Evolutionary conservation across 2,113 vertebrate genomes (phyloP), one percentile per base, ranked within the genome.

Genomic region (Mungos mungo): DNA sequence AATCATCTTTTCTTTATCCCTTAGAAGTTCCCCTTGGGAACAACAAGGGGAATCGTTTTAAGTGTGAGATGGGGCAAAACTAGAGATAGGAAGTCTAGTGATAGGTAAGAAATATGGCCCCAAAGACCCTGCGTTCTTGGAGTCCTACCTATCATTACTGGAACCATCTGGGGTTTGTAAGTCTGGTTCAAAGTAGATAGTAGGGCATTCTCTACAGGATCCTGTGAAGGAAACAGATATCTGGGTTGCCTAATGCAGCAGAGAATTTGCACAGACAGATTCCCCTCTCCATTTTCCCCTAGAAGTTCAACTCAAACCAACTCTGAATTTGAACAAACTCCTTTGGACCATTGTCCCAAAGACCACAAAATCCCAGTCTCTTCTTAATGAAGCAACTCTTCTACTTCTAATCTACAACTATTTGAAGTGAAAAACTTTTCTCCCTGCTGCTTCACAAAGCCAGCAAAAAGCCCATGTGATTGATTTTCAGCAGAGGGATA

Each of bases 401-500:
- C 57, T 19, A 47, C 21, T 57, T 95, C 54, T 69, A 27, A 12
- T 72, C 31, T 27, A 9, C 35, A 88, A 68, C 38, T 72, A 27
- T 57, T 33, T 71, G 21, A 35, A 94, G n/a, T 76, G 81, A 87
- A 88, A 80, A 50, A 19, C 92, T 79, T 63, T 57, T n/a, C 38
- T 90, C 47, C 54, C 38, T 33, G 86, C 77, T 65, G 14, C 85
- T 93, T 83, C 69, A 81, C 21, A 81, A 90, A 95, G 68, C 11
- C 83, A 69, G 45, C 29, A 19, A 54, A 57, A 81, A 79, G n/a
- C 13, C 89, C 35, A 74, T 57, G 86, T 50, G 69, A 54, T 50
- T 90, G 85, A 90, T 97, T 97, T 96, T 96, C 85, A 84, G 87
- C 69, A 96, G 54, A 93, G 35, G 66, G 68, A 54, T 41, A 50